phyloP scores from a whole-genome alignment of 1,140 invertebrate genomes.

The Tyrophagus putrescentiae region DNA sequence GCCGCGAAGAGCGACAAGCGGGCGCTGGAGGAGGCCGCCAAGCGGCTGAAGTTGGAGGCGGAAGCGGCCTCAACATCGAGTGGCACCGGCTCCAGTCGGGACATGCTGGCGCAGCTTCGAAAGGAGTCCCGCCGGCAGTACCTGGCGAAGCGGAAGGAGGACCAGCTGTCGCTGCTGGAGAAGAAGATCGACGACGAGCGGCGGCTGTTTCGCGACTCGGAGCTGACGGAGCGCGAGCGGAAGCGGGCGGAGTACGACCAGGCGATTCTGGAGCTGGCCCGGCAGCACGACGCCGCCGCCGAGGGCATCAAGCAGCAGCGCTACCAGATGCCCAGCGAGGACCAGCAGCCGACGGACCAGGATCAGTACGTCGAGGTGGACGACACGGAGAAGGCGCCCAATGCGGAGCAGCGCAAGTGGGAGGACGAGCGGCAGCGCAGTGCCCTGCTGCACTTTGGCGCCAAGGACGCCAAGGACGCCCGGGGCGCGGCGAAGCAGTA shows the following conservation, averaged over 20 bases:
- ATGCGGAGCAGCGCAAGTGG: slow-evolving; percentile 93
- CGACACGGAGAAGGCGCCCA: slow-evolving; percentile 61
- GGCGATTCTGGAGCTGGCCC: slow-evolving; percentile 70
- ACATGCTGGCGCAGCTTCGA: slow-evolving; percentile 61
- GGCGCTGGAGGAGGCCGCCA: slow-evolving; percentile 77
- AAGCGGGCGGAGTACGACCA: slow-evolving; percentile 77
- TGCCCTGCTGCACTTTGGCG: slow-evolving; percentile 82
- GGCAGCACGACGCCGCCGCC: slow-evolving; percentile 83
- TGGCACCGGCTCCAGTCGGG: no score
- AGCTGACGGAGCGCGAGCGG: slow-evolving; percentile 69
- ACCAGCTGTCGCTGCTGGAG: slow-evolving; percentile 90
- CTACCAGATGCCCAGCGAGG: slow-evolving; percentile 79
- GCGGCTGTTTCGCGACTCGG: slow-evolving; percentile 73
- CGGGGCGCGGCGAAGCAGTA: slow-evolving; percentile 56
- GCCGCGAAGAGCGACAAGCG: slow-evolving; percentile 51
- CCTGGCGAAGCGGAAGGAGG: slow-evolving; percentile 82
- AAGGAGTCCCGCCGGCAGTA: slow-evolving; percentile 84
- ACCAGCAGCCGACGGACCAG: no score
- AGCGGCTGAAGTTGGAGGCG: slow-evolving; percentile 68
- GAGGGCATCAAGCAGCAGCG: slow-evolving; percentile 79
- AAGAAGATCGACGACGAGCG: slow-evolving; percentile 91
- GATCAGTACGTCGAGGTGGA: slow-evolving; percentile 65
- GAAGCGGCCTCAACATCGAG: slow-evolving; percentile 56
- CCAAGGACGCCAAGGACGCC: slow-evolving; percentile 58
- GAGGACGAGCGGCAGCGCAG: slow-evolving; percentile 91